These are phyloP conservation scores for Homarus americanus DNA, from an alignment of 1,140 invertebrate species.

Conservation along the genomic window DNA sequence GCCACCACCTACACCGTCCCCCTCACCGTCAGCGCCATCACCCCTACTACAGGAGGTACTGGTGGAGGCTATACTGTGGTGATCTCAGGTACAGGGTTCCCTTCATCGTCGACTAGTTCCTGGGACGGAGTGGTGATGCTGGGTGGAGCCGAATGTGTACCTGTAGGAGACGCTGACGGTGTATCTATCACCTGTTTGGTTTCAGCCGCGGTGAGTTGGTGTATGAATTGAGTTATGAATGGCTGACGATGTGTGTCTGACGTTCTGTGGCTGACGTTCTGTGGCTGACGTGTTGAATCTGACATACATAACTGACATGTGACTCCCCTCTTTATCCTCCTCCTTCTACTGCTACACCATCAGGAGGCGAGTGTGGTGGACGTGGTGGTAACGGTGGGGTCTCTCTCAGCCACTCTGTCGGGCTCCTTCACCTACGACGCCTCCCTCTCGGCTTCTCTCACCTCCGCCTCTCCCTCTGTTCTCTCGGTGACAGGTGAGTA, in stretches of 20 bases:
- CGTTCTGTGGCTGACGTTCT: too few relatives aligned
- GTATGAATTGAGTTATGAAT: too few relatives aligned
- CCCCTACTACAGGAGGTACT: constrained; percentile 26
- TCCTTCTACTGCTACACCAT: neutral
- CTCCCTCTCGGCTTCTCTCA: constrained; percentile 81
- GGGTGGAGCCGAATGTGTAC: neutral
- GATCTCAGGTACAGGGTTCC: constrained; percentile 49
- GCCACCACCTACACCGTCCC: constrained; percentile 23
- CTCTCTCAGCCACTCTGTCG: neutral
- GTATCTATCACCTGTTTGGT: constrained; percentile 29
- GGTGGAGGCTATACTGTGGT: constrained; percentile 40
- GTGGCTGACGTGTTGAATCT: too few relatives aligned
- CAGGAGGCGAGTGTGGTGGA: constrained; percentile 25
- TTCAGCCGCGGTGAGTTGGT: constrained; percentile 32
- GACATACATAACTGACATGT: too few relatives aligned
- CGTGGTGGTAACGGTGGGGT: constrained; percentile 42
- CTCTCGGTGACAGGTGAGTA: constrained; percentile 21
- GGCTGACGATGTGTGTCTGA: too few relatives aligned
- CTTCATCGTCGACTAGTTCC: neutral
- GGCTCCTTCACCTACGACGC: constrained; percentile 69
- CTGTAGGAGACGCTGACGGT: neutral
- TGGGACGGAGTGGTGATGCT: neutral
- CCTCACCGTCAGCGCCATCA: constrained; percentile 17
- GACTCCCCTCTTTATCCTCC: neutral
- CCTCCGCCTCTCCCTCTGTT: neutral